These are phyloP conservation scores for Papilio elwesi DNA, from an alignment of 2,888 invertebrate genomes.

Conservation along the genomic window DNA sequence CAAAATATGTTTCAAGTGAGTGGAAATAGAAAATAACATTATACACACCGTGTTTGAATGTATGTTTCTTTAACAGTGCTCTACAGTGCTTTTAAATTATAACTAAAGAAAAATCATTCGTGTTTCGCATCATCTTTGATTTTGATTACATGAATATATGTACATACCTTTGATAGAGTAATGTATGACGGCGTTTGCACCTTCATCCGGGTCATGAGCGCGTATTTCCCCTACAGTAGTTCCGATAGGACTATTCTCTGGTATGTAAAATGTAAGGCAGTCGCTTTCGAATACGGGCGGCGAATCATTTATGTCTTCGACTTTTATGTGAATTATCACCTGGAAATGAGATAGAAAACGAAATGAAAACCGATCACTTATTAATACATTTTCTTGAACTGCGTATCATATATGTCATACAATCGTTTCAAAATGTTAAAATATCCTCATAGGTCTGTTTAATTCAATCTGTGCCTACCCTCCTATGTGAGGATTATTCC, in stretches of 20 bases:
- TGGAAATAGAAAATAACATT: no score
- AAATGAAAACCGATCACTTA: no score
- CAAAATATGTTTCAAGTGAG: neutral
- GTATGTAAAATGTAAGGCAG: slow-evolving; percentile 93
- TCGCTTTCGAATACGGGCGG: slow-evolving; percentile 95
- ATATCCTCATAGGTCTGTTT: no score
- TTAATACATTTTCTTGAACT: no score
- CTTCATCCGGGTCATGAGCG: slow-evolving; percentile 96
- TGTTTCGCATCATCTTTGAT: neutral
- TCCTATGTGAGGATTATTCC: no score
- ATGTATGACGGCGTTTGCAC: slow-evolving; percentile 94
- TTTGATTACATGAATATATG: neutral
- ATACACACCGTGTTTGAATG: neutral
- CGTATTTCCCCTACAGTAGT: slow-evolving; percentile 96
- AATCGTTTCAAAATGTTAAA: no score
- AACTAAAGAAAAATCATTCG: neutral
- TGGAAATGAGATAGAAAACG: slow-evolving; percentile 46
- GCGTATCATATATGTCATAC: no score
- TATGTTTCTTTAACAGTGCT: neutral
- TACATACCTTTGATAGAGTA: slow-evolving; percentile 97
- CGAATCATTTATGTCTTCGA: slow-evolving; percentile 95
- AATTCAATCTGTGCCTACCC: no score
- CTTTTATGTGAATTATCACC: slow-evolving; percentile 90
- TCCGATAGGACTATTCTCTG: slow-evolving; percentile 98
- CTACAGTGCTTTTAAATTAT: neutral